These are phyloP conservation scores for Nyctalus aviator DNA, from an alignment of 2,797 vertebrate species.

Conservation along the genomic window DNA sequence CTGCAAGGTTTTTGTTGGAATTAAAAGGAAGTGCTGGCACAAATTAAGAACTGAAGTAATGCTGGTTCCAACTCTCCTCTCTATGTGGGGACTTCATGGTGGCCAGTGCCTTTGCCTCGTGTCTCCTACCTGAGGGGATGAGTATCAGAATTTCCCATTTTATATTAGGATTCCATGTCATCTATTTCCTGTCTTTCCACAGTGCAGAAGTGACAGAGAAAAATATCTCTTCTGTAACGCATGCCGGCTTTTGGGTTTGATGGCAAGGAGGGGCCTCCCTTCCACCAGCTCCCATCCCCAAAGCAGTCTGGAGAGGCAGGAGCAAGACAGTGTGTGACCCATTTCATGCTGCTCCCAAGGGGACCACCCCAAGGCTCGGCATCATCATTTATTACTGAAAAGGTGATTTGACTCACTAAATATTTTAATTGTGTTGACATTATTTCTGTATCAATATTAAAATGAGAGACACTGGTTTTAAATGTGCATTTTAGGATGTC, in stretches of 20 bases:
- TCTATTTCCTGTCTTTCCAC: background rate
- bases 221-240: background rate
- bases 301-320: background rate
- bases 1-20: background rate
- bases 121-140: background rate
- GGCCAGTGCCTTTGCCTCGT: background rate
- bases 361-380: background rate
- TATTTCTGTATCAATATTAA: slow-evolving; percentile 49
- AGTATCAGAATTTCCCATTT: background rate
- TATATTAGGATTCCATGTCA: background rate
- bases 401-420: slow-evolving; percentile 55
- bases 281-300: background rate
- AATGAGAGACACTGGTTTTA: slow-evolving; percentile 51
- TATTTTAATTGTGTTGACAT: slow-evolving; percentile 67
- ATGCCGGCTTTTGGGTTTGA: slow-evolving; percentile 18
- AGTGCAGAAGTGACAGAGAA: background rate
- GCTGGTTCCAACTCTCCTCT: background rate
- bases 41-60: background rate
- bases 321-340: background rate
- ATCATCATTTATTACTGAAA: slow-evolving; percentile 63
- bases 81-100: accelerated
- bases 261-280: background rate
- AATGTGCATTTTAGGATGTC: slow-evolving; percentile 60
- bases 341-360: background rate
- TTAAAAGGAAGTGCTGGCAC: background rate